Base-by-base conservation (phyloP, 2,113 vertebrate genomes). In the Atractosteus spatula region DNA sequence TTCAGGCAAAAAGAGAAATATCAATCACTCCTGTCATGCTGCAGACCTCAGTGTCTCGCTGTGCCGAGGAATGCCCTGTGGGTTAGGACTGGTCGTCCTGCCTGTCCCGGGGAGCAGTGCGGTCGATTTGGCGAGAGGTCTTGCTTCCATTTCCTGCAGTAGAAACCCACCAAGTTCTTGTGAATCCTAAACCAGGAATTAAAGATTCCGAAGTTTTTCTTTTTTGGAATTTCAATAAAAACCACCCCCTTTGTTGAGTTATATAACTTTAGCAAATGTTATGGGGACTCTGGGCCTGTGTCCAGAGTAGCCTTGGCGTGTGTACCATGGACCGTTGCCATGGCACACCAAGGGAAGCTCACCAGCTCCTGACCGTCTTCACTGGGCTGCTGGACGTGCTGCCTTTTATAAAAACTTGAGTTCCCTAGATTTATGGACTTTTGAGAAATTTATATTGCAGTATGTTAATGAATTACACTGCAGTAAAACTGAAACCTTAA, bases 221-320 rank as follows among this genome's bases (percentile, higher is more conserved):
- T 61, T 44, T 71, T 10, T 71, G 17, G 10, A 51, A 51, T 10
- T 10, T 51, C 14, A n/a, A 57, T 42, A 64, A 62, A 75, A 64
- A 16, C 8, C n/a, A 29, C 54, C 41, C 55, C 43, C 55, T 74
- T 74, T 70, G 44, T 47, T 14, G 13, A 54, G 70, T 76, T 71
- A 67, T 75, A 56, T 75, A 78, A 71, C 67, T 66, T 56, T 55
- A 51, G 44, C 70, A 76, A 72, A 76, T 70, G 73, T 70, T 66
- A 64, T 71, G 72, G 67, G 65, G 29, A 78, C 47, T 73, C 70
- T 74, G 76, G 76, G 76, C 64, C 29, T 3, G 13, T 55, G 44
- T 78, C 76, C 76, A 78, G 57, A 62, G 51, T 13, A 51, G 44
- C 61, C 55, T 68, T 69, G 59, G 73, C 59, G 62, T 51, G 55